phyloP scores from a whole-genome alignment of 2,888 invertebrate species.

The Acleris laterana region DNA sequence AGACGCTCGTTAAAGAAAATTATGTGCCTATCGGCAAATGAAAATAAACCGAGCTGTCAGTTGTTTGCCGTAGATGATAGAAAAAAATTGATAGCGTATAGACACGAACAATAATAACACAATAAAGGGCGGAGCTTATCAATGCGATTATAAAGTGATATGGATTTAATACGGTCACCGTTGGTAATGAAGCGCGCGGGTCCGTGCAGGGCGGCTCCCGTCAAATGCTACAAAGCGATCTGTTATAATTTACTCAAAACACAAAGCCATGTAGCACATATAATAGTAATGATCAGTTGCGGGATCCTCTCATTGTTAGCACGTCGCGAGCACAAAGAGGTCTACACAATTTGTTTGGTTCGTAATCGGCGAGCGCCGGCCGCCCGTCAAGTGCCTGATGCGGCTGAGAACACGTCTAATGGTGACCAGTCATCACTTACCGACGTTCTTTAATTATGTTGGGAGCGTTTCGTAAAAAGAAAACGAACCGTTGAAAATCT shows the following conservation, averaged over 20 bases:
- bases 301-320: conserved; percentile 78
- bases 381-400: conserved; percentile 62
- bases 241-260: conserved; percentile 85
- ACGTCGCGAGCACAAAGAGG: conserved; percentile 77
- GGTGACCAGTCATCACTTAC: conserved; percentile 77
- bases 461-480: conserved; percentile 69
- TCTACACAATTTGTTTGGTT: conserved; percentile 78
- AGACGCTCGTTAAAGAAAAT: conserved; percentile 59
- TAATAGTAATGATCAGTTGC: conserved; percentile 83
- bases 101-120: conserved; percentile 54
- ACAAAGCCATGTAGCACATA: conserved; percentile 82
- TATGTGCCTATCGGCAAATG: conserved; percentile 47
- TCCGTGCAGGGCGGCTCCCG: conserved; percentile 47
- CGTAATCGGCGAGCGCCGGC: conserved; percentile 69
- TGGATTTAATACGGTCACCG: conserved; percentile 75
- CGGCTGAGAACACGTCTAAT: conserved; percentile 66
- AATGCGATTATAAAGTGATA: conserved; percentile 58
- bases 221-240: conserved; percentile 73
- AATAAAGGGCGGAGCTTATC: conserved; percentile 54
- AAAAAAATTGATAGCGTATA: conserved; percentile 48
- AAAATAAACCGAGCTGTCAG: conserved; percentile 56
- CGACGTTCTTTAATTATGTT: conserved; percentile 75
- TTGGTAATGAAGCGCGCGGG: conserved; percentile 71
- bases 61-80: conserved; percentile 49
- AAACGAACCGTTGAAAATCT: conserved; percentile 78